A percentile compares a stretch with the other conserved stretches of the same genome.
Conservation (phyloP, 2,113 vertebrate genomes). For the Phyllostomus discolor region DNA sequence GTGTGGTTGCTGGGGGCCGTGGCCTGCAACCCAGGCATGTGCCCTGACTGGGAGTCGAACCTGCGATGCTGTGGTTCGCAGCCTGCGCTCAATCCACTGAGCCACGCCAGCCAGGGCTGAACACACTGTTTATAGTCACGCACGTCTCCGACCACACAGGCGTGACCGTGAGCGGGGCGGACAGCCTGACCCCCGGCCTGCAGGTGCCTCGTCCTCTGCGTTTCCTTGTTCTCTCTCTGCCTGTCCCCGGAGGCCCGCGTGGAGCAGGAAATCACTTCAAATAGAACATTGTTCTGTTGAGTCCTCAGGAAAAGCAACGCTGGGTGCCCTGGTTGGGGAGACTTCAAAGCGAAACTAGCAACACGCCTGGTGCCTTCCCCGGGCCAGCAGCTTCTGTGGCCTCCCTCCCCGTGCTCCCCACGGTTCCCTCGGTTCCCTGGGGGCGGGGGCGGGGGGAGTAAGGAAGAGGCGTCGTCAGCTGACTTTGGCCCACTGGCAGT, state of each 20-base stretch:
- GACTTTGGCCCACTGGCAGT: not conserved
- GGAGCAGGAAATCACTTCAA: not conserved
- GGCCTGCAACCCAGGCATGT: too few relatives aligned
- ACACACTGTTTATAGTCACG: not conserved
- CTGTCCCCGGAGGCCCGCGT: not conserved
- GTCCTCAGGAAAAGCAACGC: not conserved
- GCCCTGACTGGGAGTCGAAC: too few relatives aligned
- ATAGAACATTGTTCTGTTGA: not conserved
- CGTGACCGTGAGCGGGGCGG: too few relatives aligned
- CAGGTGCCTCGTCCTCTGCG: too few relatives aligned
- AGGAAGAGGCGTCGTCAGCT: not conserved
- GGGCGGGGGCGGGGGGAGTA: too few relatives aligned
- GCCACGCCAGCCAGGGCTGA: not conserved
- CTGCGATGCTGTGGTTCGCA: too few relatives aligned
- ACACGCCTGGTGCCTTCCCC: accelerated
- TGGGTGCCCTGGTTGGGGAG: not conserved
- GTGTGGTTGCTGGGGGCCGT: too few relatives aligned
- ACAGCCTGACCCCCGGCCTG: not conserved
- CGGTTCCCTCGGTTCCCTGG: too few relatives aligned
- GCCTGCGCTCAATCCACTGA: too few relatives aligned
- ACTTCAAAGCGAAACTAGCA: not conserved
- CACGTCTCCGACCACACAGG: not conserved
- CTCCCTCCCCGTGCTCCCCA: too few relatives aligned
- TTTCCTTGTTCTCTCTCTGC: not conserved
- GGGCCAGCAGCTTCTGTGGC: not conserved